These are phyloP conservation scores for Deroptyus accipitrinus DNA, from an alignment of 2,113 vertebrate genomes.

Conservation along the genomic window DNA sequence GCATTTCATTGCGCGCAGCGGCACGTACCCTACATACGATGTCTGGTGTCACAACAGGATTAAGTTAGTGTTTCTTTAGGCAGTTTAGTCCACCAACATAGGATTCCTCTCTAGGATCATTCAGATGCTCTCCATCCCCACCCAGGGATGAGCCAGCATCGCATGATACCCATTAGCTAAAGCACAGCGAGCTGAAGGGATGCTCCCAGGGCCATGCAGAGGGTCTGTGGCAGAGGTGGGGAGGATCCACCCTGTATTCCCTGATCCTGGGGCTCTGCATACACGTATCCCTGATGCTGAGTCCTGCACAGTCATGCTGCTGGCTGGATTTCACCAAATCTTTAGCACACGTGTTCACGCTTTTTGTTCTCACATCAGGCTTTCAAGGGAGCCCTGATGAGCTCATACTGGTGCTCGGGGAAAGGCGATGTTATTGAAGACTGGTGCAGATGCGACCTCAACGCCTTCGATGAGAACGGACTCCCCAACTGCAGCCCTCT, in stretches of 20 bases:
- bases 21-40: accelerated
- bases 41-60: background rate
- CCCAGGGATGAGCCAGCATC: background rate
- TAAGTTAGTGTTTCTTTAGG: accelerated
- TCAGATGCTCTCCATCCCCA: background rate
- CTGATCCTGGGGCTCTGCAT: background rate
- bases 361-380: constrained; percentile 75
- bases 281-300: background rate
- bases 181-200: background rate
- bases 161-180: accelerated
- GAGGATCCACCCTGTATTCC: background rate
- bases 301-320: accelerated
- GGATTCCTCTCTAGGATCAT: background rate
- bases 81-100: background rate
- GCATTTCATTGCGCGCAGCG: background rate
- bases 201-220: background rate
- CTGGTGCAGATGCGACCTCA: constrained; percentile 98
- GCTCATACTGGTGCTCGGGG: constrained; percentile 98
- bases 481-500: constrained; percentile 96
- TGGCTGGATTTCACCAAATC: background rate
- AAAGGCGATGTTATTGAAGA: constrained; percentile 98
- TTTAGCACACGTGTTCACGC: background rate
- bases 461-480: constrained; percentile 92
- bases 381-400: constrained; percentile 95
- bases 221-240: background rate